Evolutionary conservation across 1,140 invertebrate species (phyloP).

Genomic region (Stenopsyche tienmushanensis): DNA sequence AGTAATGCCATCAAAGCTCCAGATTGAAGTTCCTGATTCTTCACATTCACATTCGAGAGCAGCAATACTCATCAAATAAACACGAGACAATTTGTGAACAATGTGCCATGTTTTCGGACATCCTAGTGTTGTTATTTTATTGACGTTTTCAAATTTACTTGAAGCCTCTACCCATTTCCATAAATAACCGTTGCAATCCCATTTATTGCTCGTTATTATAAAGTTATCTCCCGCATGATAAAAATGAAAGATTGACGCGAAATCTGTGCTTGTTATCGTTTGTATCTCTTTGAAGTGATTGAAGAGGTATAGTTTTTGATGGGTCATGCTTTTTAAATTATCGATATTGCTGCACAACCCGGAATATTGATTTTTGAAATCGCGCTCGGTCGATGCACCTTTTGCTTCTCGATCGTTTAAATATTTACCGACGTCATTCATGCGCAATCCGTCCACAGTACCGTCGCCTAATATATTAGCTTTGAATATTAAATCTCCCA

Average conservation of each 20-base stretch:
- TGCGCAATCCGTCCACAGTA: constrained; percentile 8
- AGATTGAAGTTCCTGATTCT: constrained; percentile 18
- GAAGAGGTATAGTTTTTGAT: constrained; percentile 24
- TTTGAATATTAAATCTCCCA: constrained; percentile 21
- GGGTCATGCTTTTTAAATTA: constrained; percentile 9
- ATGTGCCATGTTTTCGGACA: constrained; percentile 25
- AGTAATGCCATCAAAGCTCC: constrained; percentile 26
- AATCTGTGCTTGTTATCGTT: constrained; percentile 14
- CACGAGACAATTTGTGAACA: neutral
- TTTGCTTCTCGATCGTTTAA: neutral
- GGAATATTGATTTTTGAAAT: constrained; percentile 5
- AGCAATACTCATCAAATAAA: constrained; percentile 24
- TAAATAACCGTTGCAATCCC: constrained; percentile 23
- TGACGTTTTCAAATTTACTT: constrained; percentile 15
- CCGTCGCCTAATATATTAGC: constrained; percentile 14
- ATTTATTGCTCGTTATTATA: constrained; percentile 25
- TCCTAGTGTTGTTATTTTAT: constrained; percentile 22
- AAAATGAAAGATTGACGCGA: constrained; percentile 13
- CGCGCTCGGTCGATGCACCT: constrained; percentile 9
- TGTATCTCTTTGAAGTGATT: constrained; percentile 34
- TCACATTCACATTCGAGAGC: constrained; percentile 21
- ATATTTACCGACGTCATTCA: constrained; percentile 21
- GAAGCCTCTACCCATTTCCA: constrained; percentile 25
- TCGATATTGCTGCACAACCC: constrained; percentile 17
- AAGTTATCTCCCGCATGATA: constrained; percentile 10